These are phyloP conservation scores for Fistularia tabacaria DNA, from an alignment of 2,797 vertebrate genomes.

Conservation along the genomic window DNA sequence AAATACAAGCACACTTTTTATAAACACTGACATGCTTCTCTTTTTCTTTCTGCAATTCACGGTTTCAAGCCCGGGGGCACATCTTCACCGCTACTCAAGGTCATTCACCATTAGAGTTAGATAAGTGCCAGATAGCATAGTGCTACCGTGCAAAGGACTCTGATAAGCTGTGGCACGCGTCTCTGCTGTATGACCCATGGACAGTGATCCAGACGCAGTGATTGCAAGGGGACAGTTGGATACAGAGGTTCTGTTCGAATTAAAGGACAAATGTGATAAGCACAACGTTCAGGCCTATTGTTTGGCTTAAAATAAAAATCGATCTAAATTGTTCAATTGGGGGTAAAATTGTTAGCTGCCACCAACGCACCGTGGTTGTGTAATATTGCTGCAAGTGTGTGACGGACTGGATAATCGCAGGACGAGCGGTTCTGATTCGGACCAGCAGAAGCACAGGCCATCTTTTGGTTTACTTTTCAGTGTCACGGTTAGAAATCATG, in stretches of 20 bases:
- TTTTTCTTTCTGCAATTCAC: constrained; percentile 6
- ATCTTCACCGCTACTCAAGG: constrained; percentile 37
- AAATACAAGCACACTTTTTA: not conserved
- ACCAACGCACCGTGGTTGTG: too few species aligned
- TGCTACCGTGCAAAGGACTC: constrained; percentile 47
- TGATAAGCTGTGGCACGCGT: constrained; percentile 53
- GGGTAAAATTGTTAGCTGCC: too few species aligned
- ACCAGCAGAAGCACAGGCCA: not conserved
- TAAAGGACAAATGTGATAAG: too few species aligned
- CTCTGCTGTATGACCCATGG: not conserved
- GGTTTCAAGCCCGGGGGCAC: constrained; percentile 6
- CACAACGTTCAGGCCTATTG: too few species aligned
- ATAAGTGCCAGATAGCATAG: constrained; percentile 61
- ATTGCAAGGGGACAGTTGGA: too few species aligned
- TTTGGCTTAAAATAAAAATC: too few species aligned
- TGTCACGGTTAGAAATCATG: constrained; percentile 18
- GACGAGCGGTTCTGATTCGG: too few species aligned
- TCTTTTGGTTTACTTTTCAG: constrained; percentile 12
- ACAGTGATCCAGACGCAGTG: not conserved
- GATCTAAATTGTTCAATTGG: too few species aligned
- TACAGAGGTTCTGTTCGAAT: too few species aligned
- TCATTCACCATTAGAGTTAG: constrained; percentile 49
- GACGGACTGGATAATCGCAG: too few species aligned
- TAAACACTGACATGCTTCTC: constrained; percentile 8
- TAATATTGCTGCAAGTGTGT: too few species aligned